Base-by-base conservation (phyloP, 2,113 vertebrate genomes). In the human region DNA sequence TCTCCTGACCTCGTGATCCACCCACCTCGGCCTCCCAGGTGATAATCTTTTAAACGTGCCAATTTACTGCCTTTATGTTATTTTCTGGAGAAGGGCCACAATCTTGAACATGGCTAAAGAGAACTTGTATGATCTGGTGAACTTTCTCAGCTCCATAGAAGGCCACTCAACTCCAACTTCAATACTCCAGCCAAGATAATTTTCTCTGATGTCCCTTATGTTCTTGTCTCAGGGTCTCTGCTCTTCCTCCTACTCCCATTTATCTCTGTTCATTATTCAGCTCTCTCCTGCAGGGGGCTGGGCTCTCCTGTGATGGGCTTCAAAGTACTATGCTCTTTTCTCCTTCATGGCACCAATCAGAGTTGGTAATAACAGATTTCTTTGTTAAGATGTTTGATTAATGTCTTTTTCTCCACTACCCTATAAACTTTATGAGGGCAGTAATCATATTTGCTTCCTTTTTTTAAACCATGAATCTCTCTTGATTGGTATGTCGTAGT, bases 41-140 rank as follows among this genome's bases (percentile, higher is more conserved):
- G 16, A 87, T 10, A 25, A 79, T 89, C 70, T 90, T 96, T 90
- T 64, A 97, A 66, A 97, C 5, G 32, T 23, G 23, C 13, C 75
- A 45, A 68, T 79, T 52, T 79, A 78, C 43, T 73, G 45, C 30
- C 64, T 89, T 78, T 45, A 59, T 48, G 45, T 22, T 57, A 35
- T 32, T 83, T 85, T 73, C 48, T 82, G 30, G 48, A 76, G 50
- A 95, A 93, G 43, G 50, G 32, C 13, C 40, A 22, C 45, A 66
- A 84, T 64, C 79, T 75, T 68, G 45, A 30, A 93, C 18, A 38
- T 50, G 35, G 45, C 61, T 52, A 70, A 61, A 25, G 78, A 90
- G 3, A 45, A 66, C 38, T 22, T 48, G 1, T 43, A 73, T 32
- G 25, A 52, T 82, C 57, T 73, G 38, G 48, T 64, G 32, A 82